Base-by-base conservation (phyloP, 2,113 vertebrate genomes). In the Tragulus kanchil region DNA sequence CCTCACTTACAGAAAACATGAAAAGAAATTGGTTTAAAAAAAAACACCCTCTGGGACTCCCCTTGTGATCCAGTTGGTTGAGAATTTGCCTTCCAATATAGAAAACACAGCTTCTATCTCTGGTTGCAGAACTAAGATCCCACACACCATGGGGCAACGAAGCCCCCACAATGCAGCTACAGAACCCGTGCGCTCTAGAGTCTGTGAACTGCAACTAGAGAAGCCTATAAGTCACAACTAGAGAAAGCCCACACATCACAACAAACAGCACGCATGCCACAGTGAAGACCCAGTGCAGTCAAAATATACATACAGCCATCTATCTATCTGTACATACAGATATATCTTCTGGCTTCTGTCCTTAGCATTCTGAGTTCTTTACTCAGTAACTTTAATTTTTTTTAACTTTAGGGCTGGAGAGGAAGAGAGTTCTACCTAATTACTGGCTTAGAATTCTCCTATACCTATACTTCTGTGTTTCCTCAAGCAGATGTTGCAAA, bases 281-380 rank as follows among this genome's bases (percentile, higher is more conserved):
- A 25, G 3, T 3, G 42, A 45, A 13, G 19, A 73, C 21, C 69
- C 69, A 2, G 69, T 45, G 42, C 69, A 13, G 69, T 26, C 69
- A 45, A 13, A 25, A n/a, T 25, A 45, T 6, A 13, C 25, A 73
- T 13, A 45, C 21, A 73, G 5, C 69, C 69, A 13, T 25, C n/a
- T n/a, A n/a, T n/a, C n/a, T n/a, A n/a, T n/a, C n/a, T n/a, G n/a
- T n/a, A 13, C 13, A 21, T 7, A 45, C 36, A 71, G 42, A 45
- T 45, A 42, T 25, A 8, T 62, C 23, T 78, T 93, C 92, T 86
- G 56, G 61, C 48, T 75, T 90, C 81, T 90, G 36, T 54, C 15
- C 50, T 97, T 77, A 52, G n/a, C 58, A 89, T 91, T 89, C 64
- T 86, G 28, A 45, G 42, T 89, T 36, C 95, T 88, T 89, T 93